A percentile compares a stretch with the other conserved stretches of the same genome.
Evolutionary conservation across 2,888 invertebrate species (phyloP).

Genomic region (Cotesia congregata): DNA sequence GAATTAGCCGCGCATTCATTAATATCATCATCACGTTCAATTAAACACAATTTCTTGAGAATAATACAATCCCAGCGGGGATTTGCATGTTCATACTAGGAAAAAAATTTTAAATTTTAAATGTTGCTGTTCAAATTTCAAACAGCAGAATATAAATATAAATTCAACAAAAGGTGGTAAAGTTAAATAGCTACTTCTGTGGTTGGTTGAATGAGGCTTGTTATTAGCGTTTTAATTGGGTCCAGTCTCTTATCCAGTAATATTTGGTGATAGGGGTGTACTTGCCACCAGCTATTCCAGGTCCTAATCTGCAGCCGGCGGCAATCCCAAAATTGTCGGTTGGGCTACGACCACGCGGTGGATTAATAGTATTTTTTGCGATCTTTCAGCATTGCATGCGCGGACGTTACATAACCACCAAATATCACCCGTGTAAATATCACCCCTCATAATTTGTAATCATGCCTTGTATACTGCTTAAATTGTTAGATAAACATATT

Average conservation of each 20-base stretch:
- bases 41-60: constrained; percentile 12
- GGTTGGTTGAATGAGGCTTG: constrained; percentile 54
- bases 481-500: constrained; percentile 4
- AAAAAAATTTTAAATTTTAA: neutral
- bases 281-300: constrained; percentile 55
- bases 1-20: constrained; percentile 45
- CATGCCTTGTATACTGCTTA: neutral
- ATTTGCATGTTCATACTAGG: neutral
- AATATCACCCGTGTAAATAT: constrained; percentile 17
- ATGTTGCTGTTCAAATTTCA: neutral
- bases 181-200: constrained; percentile 47
- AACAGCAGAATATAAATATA: constrained; percentile 13
- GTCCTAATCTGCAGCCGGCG: constrained; percentile 66
- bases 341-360: constrained; percentile 47
- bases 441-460: neutral
- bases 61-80: neutral
- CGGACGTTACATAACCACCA: constrained; percentile 14
- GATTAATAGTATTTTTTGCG: constrained; percentile 50
- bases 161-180: constrained; percentile 12
- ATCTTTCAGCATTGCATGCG: constrained; percentile 2
- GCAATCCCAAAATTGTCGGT: constrained; percentile 64
- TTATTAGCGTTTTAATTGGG: constrained; percentile 68
- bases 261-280: constrained; percentile 59
- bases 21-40: constrained; percentile 52
- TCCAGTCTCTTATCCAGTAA: constrained; percentile 66